Evolutionary conservation across 1,140 invertebrate species (phyloP).

Genomic region (Caenorhabditis briggsae): DNA sequence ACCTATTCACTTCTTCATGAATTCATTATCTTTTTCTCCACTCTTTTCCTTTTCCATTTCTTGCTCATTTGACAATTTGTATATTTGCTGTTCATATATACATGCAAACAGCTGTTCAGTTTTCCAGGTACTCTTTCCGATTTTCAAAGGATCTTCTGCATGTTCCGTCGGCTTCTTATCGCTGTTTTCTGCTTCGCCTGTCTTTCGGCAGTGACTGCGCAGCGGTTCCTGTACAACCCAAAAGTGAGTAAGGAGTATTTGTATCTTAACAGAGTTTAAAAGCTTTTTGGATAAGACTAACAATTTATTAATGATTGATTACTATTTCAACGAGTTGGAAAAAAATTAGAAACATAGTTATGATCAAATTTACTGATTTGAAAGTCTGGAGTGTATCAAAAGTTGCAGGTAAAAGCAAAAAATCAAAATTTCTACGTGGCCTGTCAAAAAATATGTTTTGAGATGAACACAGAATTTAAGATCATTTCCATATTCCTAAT

Average conservation of each 20-base stretch:
- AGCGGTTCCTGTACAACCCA: constrained; percentile 12
- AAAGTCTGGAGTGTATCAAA: no score
- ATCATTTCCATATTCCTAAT: no score
- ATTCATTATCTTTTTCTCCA: background rate
- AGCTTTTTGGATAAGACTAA: no score
- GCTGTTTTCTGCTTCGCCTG: constrained; percentile 35
- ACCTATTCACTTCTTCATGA: constrained; percentile 16
- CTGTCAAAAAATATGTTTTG: no score
- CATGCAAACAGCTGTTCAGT: background rate
- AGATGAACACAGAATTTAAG: no score
- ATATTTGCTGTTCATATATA: background rate
- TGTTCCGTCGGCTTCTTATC: constrained; percentile 47
- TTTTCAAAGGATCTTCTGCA: constrained; percentile 45
- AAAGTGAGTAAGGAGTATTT: background rate
- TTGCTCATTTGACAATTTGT: constrained; percentile 19
- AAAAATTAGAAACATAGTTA: no score
- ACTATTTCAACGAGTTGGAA: no score
- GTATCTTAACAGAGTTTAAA: no score
- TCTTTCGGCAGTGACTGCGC: constrained; percentile 6
- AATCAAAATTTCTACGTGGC: no score
- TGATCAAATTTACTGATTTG: no score
- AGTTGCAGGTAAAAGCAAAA: no score
- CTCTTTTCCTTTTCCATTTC: background rate
- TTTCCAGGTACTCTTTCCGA: constrained; percentile 19
- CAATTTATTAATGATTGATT: no score